Base-by-base conservation (phyloP, 1,140 invertebrate genomes). In the Euura saliciscinereae region DNA sequence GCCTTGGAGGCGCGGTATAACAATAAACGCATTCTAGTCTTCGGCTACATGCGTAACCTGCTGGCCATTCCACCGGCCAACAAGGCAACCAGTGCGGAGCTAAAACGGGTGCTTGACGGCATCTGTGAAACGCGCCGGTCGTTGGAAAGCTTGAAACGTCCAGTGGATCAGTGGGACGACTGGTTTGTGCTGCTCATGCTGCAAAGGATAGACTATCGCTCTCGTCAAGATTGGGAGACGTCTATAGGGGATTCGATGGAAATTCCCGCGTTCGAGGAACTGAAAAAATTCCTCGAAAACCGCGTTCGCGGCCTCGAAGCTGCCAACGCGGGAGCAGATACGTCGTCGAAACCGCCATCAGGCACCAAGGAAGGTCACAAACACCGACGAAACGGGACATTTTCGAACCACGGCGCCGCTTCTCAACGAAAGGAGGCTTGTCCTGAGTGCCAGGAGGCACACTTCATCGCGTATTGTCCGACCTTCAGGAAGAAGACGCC, bases 1-100 rank as follows among this genome's bases (percentile, higher is more conserved):
- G 66, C 78, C 6, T 64, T 78, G 59, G 75, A 59, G 43, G 71
- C 75, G 70, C 64, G 75, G 3, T 80, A 74, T 69, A 74, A 78
- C 0, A 71, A 78, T 73, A 69, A 65, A 69, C 72, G 71, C 67
- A 71, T 73, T 1, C 77, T 78, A 4, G 74, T 74, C 7, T 71
- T 74, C 71, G 76, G 72, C 43, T 74, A 80, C 59, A 75, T 80
- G 42, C 68, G 75, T 45, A 68, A 67, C 28, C 66, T 77, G 59
- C 74, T 75, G 51, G 71, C 76, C 4, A 73, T 77, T 42, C 72
- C 75, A 1, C 4, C 42, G 11, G 67, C 78, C 8, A 65, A 77
- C 11, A 73, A 76, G 70, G 75, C 71, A 11, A 8, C 76, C 1
- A 67, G 10, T 7, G 72, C 72, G 5, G 72, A 77, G 68, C 73